Conservation (phyloP, 1,140 invertebrate species). For the Manduca sexta region DNA sequence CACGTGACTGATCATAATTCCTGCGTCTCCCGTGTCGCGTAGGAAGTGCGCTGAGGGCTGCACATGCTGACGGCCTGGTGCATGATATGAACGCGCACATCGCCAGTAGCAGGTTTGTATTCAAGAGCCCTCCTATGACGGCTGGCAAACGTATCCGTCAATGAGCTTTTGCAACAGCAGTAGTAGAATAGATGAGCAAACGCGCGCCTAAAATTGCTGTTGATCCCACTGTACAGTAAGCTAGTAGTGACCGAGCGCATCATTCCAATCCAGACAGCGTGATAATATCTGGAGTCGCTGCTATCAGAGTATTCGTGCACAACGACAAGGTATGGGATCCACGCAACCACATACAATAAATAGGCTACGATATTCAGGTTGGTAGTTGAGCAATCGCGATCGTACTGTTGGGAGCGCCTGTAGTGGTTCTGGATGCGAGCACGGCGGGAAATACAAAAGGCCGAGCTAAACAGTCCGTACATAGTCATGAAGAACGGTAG, state of each 20-base stretch:
- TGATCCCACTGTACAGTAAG: slow-evolving; percentile 78
- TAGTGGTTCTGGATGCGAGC: slow-evolving; percentile 71
- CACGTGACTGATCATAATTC: slow-evolving; percentile 21
- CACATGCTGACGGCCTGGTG: slow-evolving; percentile 36
- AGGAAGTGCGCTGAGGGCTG: slow-evolving; percentile 19
- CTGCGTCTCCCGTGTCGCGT: slow-evolving; percentile 22
- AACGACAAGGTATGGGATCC: slow-evolving; percentile 80
- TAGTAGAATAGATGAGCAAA: slow-evolving; percentile 87
- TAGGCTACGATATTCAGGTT: slow-evolving; percentile 79
- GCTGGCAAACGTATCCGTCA: slow-evolving; percentile 74
- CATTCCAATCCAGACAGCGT: slow-evolving; percentile 79
- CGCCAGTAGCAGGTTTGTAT: slow-evolving; percentile 74
- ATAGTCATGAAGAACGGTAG: slow-evolving; percentile 73
- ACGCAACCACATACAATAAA: slow-evolving; percentile 77
- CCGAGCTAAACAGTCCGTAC: slow-evolving; percentile 67
- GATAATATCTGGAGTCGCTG: slow-evolving; percentile 75
- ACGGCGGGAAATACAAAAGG: slow-evolving; percentile 55
- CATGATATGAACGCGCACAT: slow-evolving; percentile 86
- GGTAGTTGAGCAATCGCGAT: slow-evolving; percentile 77
- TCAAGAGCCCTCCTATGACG: slow-evolving; percentile 73
- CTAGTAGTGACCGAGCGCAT: slow-evolving; percentile 81
- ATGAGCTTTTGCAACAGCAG: slow-evolving; percentile 87
- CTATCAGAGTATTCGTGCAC: slow-evolving; percentile 71
- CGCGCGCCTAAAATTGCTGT: slow-evolving; percentile 82
- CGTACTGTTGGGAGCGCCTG: slow-evolving; percentile 77